Percentiles rank a stretch among this genome's conserved stretches.
phyloP scores from a whole-genome alignment of 2,113 vertebrate species.

The Larimichthys polyactis region DNA sequence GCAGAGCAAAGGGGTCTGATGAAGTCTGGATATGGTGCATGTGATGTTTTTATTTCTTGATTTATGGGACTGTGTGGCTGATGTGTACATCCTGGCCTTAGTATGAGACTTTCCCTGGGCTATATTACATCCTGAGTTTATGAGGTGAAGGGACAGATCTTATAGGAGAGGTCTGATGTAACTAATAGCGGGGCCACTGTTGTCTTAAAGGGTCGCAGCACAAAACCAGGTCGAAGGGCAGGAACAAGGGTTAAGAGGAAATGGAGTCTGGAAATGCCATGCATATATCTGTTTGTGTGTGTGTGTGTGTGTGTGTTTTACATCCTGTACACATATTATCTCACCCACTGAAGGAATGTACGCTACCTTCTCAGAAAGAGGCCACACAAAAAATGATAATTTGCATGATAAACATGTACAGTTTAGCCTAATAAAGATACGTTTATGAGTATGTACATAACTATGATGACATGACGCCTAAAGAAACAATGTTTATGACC shows the following conservation, averaged over 20 bases:
- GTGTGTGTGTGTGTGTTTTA: constrained; percentile 24
- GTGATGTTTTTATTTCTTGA: constrained; percentile 51
- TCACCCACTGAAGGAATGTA: constrained; percentile 30
- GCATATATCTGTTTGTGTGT: not conserved
- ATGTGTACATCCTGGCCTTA: constrained; percentile 47
- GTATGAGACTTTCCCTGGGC: constrained; percentile 27
- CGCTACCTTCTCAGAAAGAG: not conserved
- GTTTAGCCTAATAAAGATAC: constrained; percentile 21
- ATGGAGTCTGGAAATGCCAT: constrained; percentile 12
- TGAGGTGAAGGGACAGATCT: constrained; percentile 41
- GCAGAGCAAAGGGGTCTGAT: constrained; percentile 23
- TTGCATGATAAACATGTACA: constrained; percentile 9
- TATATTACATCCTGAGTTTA: constrained; percentile 48
- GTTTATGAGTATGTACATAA: constrained; percentile 17
- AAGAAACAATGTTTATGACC: constrained; percentile 28
- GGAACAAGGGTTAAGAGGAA: constrained; percentile 1
- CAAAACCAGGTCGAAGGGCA: constrained; percentile 55
- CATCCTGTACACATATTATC: constrained; percentile 36
- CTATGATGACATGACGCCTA: not conserved
- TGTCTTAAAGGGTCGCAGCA: constrained; percentile 36
- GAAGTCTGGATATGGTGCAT: not conserved
- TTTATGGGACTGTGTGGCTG: constrained; percentile 33
- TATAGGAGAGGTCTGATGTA: constrained; percentile 31
- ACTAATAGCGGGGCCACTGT: constrained; percentile 18
- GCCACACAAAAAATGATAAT: constrained; percentile 17